Conservation (phyloP, 2,113 vertebrate species). For the Epinephelus cyanopodus region DNA sequence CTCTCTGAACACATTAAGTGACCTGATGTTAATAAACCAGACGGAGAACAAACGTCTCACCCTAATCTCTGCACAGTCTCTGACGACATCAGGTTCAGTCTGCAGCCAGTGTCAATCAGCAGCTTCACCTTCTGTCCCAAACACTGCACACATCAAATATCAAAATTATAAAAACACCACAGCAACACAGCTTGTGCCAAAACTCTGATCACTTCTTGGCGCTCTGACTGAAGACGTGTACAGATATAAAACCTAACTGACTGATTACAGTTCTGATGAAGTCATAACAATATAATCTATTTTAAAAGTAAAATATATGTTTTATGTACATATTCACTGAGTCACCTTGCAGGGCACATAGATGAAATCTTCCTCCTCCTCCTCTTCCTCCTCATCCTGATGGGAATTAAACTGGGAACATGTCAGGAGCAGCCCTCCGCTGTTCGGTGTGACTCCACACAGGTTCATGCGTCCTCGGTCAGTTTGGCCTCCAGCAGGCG, state of each 20-base stretch:
- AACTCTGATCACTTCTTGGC: neutral
- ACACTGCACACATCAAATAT: conserved; percentile 79
- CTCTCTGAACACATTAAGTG: too few species aligned
- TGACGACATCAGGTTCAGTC: conserved; percentile 88
- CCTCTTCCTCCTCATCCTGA: conserved; percentile 22
- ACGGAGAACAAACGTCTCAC: conserved; percentile 65
- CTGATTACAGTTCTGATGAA: neutral
- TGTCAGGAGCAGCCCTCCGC: conserved; percentile 1
- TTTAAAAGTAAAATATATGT: neutral
- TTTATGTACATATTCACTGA: neutral
- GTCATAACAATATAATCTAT: too few species aligned
- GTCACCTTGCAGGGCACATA: conserved; percentile 53
- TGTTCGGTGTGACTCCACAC: conserved; percentile 77
- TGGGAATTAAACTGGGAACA: conserved; percentile 13
- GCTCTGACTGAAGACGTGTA: neutral
- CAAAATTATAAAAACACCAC: too few species aligned
- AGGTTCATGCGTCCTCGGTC: conserved; percentile 83
- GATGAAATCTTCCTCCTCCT: conserved; percentile 50
- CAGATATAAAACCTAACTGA: too few species aligned
- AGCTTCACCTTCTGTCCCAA: conserved; percentile 87
- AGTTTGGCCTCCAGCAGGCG: conserved; percentile 91
- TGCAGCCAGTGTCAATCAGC: conserved; percentile 89
- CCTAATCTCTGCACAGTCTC: conserved; percentile 88
- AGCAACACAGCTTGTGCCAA: neutral
- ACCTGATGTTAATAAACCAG: neutral